Conservation (phyloP, 2,113 vertebrate species). For the Sisor rabdophorus region DNA sequence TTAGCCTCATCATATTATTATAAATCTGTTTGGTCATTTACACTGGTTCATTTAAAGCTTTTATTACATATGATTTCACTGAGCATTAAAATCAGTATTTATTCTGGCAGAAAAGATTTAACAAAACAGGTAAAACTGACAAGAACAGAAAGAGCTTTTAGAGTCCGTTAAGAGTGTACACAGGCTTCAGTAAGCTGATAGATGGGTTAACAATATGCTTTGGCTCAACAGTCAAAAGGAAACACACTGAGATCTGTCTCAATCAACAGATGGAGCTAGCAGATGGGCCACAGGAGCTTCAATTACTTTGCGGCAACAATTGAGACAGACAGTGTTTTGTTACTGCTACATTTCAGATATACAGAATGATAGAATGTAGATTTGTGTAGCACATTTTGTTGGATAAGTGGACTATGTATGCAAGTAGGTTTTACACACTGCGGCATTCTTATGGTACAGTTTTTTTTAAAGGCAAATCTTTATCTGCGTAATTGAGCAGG, state of each 20-base stretch:
- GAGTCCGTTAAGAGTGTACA: not conserved
- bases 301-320: not conserved
- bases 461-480: constrained; percentile 1
- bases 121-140: not conserved
- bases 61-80: not conserved
- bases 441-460: not conserved
- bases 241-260: constrained; percentile 4
- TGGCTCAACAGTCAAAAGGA: constrained; percentile 11
- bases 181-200: not conserved
- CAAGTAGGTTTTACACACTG: not conserved
- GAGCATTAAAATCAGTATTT: not conserved
- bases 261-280: constrained; percentile 23
- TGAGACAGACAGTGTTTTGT: not conserved
- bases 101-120: not conserved
- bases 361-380: not conserved
- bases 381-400: not conserved
- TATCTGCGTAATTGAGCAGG: not conserved
- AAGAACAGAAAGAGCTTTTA: not conserved
- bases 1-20: no score
- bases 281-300: constrained; percentile 6
- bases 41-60: not conserved
- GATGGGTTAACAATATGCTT: constrained; percentile 8
- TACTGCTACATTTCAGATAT: not conserved
- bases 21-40: no score
- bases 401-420: not conserved